Conservation (phyloP, 2,113 vertebrate genomes). For the Peromyscus californicus region DNA sequence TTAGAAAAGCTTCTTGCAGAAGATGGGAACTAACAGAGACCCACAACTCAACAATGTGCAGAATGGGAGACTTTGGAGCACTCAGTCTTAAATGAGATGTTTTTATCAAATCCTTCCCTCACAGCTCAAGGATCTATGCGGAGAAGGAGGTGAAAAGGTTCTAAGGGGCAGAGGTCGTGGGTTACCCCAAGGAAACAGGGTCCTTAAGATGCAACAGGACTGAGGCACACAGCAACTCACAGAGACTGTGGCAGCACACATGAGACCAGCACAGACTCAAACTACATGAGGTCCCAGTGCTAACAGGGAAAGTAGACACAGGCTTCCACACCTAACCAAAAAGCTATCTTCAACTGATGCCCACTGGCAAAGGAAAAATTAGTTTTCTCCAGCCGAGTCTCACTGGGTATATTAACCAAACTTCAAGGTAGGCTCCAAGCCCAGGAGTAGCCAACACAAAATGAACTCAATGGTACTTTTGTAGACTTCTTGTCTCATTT, state of each 20-base stretch:
- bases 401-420: not conserved
- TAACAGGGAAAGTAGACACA: not conserved
- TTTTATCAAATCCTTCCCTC: not conserved
- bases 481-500: not conserved
- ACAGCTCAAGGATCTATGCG: not conserved
- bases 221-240: not conserved
- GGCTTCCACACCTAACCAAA: not conserved
- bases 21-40: not conserved
- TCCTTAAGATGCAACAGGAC: not conserved
- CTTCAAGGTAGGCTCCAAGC: not conserved
- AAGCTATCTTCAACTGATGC: not conserved
- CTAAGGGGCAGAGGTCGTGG: not conserved
- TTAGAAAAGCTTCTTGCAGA: not conserved
- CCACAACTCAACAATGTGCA: not conserved
- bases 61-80: not conserved
- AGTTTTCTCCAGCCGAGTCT: not conserved
- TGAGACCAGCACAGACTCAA: not conserved
- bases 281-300: too few species aligned
- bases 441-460: not conserved
- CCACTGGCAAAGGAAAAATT: not conserved
- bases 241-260: not conserved
- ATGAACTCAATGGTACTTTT: not conserved
- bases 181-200: not conserved
- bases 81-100: not conserved
- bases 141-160: not conserved